Conservation (phyloP, 2,113 vertebrate species). For the Mirza zaza region DNA sequence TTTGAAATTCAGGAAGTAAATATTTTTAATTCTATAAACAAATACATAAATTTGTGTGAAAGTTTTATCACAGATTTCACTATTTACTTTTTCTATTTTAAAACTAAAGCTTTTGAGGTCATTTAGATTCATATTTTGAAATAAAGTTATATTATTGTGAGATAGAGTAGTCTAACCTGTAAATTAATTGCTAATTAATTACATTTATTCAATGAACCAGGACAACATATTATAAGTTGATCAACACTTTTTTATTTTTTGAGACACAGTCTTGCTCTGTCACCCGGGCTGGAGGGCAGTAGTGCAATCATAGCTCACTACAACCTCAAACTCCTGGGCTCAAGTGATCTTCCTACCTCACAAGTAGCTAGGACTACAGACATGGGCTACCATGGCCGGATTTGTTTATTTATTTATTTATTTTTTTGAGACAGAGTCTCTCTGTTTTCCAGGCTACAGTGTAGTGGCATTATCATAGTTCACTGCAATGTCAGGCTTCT, state of each 20-base stretch:
- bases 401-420: no score
- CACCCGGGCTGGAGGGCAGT: no score
- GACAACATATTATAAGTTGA: not conserved
- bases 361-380: no score
- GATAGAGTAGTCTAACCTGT: not conserved
- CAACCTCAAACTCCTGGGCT: no score
- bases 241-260: not conserved
- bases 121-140: conserved; percentile 44
- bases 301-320: no score
- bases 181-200: conserved; percentile 17
- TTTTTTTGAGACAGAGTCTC: no score
- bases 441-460: no score
- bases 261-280: no score
- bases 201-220: not conserved
- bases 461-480: no score
- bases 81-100: conserved; percentile 27
- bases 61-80: not conserved
- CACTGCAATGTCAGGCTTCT: no score
- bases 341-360: no score
- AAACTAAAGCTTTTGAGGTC: not conserved
- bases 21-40: conserved; percentile 23
- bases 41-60: not conserved
- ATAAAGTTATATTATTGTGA: not conserved
- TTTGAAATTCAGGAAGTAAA: conserved; percentile 33
- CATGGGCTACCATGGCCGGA: no score